phyloP scores from a whole-genome alignment of 2,797 vertebrate genomes.

The Acanthurus leucopareius region DNA sequence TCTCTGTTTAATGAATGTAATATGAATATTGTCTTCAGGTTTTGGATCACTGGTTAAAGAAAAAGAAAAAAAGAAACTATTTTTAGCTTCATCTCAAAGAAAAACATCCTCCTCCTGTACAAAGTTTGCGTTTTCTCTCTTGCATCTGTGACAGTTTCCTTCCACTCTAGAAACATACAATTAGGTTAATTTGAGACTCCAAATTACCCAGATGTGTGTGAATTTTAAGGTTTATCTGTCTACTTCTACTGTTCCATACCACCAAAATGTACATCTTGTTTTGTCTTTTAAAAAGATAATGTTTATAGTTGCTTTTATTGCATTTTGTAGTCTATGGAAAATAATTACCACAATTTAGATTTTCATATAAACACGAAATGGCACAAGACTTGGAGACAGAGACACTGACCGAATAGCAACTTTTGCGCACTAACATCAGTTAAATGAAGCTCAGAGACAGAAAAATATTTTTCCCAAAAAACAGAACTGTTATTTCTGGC shows the following conservation, averaged over 20 bases:
- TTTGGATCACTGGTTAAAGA: too few relatives aligned
- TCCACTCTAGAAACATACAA: neutral
- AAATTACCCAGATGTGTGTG: neutral
- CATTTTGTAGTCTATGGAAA: too few relatives aligned
- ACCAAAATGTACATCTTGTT: too few relatives aligned
- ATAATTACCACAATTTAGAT: neutral
- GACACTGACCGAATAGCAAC: too few relatives aligned
- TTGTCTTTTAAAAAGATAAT: neutral
- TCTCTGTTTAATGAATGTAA: too few relatives aligned
- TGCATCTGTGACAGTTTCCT: neutral
- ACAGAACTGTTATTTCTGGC: neutral
- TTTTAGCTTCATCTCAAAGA: too few relatives aligned
- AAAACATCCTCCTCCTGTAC: too few relatives aligned
- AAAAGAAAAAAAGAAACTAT: too few relatives aligned
- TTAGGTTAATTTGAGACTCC: neutral
- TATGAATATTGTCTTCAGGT: too few relatives aligned
- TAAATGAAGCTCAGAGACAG: neutral
- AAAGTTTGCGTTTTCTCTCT: too few relatives aligned
- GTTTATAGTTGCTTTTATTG: neutral
- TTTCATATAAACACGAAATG: neutral
- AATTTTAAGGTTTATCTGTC: neutral
- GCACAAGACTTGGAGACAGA: neutral
- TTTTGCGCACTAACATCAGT: neutral
- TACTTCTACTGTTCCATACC: too few relatives aligned
- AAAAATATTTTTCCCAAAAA: neutral